Percentiles rank a stretch among this genome's conserved stretches.
Evolutionary conservation across 2,113 vertebrate genomes (phyloP).

Genomic region (Sarotherodon lohbergeri): DNA sequence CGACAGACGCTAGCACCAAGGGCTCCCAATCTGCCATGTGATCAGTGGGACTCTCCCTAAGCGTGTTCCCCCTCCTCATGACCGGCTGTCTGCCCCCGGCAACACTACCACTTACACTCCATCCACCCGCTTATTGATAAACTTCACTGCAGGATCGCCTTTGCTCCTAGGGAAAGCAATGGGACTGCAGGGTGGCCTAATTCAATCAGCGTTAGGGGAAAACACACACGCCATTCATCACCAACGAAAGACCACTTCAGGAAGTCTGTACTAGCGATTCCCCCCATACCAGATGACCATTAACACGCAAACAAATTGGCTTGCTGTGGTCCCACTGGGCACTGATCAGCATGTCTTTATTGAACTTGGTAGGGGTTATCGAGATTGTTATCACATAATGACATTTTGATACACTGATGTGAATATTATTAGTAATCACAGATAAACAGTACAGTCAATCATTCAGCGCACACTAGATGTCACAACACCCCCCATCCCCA

Average conservation of each 20-base stretch:
- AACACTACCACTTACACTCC: conserved; percentile 47
- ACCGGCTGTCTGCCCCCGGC: conserved; percentile 50
- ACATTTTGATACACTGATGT: background rate
- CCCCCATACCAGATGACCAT: background rate
- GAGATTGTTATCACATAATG: background rate
- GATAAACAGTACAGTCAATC: conserved; percentile 5
- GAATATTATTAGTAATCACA: background rate
- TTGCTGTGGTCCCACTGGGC: background rate
- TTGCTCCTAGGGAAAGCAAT: conserved; percentile 45
- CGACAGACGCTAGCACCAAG: conserved; percentile 58
- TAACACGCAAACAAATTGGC: conserved; percentile 7
- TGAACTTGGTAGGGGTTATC: background rate
- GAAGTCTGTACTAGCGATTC: background rate
- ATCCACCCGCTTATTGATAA: conserved; percentile 63
- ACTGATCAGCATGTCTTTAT: background rate
- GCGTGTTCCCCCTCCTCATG: conserved; percentile 44
- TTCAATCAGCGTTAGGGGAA: conserved; percentile 52
- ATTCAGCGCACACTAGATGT: background rate
- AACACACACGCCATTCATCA: conserved; percentile 53
- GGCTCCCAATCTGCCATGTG: conserved; percentile 66
- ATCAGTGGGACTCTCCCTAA: conserved; percentile 48
- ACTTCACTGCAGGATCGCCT: conserved; percentile 56
- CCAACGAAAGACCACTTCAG: background rate
- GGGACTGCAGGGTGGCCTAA: conserved; percentile 48
- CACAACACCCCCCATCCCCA: background rate